Percentiles rank a stretch among this genome's conserved stretches.
Conservation (phyloP, 2,888 invertebrate species). For the Dynastes tityus region DNA sequence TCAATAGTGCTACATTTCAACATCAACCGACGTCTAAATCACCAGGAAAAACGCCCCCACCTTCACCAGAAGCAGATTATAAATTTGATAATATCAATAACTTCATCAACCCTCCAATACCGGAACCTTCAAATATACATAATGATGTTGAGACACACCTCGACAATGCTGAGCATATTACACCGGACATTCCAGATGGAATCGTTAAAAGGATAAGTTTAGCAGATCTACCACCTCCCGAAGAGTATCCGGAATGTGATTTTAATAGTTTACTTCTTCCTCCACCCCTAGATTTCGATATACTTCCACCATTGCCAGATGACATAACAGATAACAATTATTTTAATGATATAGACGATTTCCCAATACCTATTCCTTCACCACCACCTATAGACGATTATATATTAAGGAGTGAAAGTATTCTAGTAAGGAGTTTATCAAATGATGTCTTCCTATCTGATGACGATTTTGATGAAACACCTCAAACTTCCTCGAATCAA, state of each 20-base stretch:
- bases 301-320: conserved; percentile 33
- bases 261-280: conserved; percentile 48
- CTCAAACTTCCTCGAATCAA: conserved; percentile 12
- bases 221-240: conserved; percentile 49
- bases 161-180: background rate
- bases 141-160: background rate
- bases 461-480: background rate
- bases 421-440: conserved; percentile 15
- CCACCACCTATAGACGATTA: conserved; percentile 40
- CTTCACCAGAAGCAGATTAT: conserved; percentile 48
- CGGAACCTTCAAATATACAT: background rate
- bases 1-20: conserved; percentile 59
- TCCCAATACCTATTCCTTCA: conserved; percentile 33
- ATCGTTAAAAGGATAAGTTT: conserved; percentile 33
- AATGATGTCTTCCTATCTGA: conserved; percentile 33
- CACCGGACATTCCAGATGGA: background rate
- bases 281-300: conserved; percentile 52
- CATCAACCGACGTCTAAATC: conserved; percentile 17
- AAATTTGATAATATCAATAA: conserved; percentile 1
- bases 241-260: conserved; percentile 27
- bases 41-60: conserved; percentile 49
- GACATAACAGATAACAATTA: conserved; percentile 19
- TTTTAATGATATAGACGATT: background rate
- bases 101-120: background rate
- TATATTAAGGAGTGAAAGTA: background rate